phyloP scores from a whole-genome alignment of 1,140 invertebrate genomes.

The Pentalonia nigronervosa region DNA sequence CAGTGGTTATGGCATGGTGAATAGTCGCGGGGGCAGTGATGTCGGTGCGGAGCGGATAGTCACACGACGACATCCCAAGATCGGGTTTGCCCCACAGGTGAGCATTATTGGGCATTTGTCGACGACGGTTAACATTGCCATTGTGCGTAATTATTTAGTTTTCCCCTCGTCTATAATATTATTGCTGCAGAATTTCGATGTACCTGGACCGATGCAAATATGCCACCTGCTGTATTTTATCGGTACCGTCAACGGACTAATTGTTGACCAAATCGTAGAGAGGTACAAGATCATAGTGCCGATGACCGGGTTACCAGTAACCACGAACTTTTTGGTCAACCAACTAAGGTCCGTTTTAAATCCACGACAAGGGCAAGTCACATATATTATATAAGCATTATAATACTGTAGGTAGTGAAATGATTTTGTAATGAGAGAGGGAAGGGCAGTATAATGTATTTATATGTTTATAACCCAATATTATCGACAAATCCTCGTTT shows the following conservation, averaged over 20 bases:
- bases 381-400: too few species aligned
- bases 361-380: background rate
- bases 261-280: background rate
- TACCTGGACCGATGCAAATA: background rate
- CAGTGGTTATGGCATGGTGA: too few species aligned
- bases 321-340: background rate
- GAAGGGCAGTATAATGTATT: too few species aligned
- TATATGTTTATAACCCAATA: too few species aligned
- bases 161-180: too few species aligned
- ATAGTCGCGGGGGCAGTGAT: background rate
- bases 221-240: background rate
- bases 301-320: background rate
- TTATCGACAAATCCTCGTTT: background rate
- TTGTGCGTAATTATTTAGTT: background rate
- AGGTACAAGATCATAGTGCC: background rate
- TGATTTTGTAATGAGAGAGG: too few species aligned
- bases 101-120: background rate
- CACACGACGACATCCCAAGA: background rate
- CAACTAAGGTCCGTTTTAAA: background rate
- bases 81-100: constrained; percentile 37
- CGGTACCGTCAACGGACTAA: background rate
- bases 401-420: too few species aligned
- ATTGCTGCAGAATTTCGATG: background rate
- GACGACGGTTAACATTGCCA: background rate
- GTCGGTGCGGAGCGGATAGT: background rate